A percentile compares a stretch with the other conserved stretches of the same genome.
phyloP scores from a whole-genome alignment of 2,797 vertebrate species.

The Natrix natrix region DNA sequence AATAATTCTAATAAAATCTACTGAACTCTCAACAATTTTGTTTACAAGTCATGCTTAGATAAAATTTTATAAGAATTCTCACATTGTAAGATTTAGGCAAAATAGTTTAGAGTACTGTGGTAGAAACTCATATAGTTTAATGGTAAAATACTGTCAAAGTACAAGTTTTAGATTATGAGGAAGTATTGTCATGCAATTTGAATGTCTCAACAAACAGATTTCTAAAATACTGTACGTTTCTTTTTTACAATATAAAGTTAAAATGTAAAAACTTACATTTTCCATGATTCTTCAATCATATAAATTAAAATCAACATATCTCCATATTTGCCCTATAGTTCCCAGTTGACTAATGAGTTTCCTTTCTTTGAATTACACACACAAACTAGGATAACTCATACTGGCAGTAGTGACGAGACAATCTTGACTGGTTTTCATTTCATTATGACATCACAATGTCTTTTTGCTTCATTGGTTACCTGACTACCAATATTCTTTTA shows the following conservation, averaged over 20 bases:
- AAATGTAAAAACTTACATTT: background rate
- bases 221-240: background rate
- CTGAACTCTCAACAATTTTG: background rate
- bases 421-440: background rate
- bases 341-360: background rate
- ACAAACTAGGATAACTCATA: background rate
- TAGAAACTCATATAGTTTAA: background rate
- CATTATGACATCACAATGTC: constrained; percentile 27
- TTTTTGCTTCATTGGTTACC: background rate
- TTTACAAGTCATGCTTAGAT: background rate
- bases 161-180: background rate
- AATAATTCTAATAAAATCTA: background rate
- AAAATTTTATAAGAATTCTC: background rate
- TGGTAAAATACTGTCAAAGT: background rate
- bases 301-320: background rate
- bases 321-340: background rate
- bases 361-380: background rate
- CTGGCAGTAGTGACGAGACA: background rate
- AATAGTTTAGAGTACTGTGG: background rate
- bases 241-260: background rate
- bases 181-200: background rate
- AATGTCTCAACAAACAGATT: background rate
- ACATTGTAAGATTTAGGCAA: background rate
- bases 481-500: background rate
- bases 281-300: background rate